Evolutionary conservation across 2,797 vertebrate species (phyloP).

Genomic region (Eupleurogrammus muticus): DNA sequence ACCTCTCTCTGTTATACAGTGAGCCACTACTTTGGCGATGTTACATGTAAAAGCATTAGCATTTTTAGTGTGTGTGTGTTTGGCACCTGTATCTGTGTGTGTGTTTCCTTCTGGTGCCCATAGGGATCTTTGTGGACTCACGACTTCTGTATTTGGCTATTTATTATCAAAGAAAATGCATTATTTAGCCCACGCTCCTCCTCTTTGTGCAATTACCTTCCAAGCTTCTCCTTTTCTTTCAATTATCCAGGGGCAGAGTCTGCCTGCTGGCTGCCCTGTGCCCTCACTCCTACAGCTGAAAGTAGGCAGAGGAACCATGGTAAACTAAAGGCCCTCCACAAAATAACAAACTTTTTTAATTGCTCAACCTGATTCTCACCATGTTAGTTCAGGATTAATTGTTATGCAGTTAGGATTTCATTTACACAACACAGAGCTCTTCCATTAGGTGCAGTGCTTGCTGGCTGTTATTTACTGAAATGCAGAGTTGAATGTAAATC

Average conservation of each 20-base stretch:
- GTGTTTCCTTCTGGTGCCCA: constrained; percentile 8
- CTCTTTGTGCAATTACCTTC: constrained; percentile 63
- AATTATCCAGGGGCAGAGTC: constrained; percentile 36
- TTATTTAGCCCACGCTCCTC: constrained; percentile 50
- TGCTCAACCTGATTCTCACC: constrained; percentile 15
- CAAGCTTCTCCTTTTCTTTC: constrained; percentile 17
- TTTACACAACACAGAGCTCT: constrained; percentile 29
- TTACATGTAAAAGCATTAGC: constrained; percentile 9
- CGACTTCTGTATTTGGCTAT: constrained; percentile 51
- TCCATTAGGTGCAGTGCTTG: constrained; percentile 6
- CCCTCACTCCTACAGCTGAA: constrained; percentile 22
- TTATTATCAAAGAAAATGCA: constrained; percentile 65
- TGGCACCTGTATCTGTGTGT: not conserved
- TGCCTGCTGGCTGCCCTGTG: constrained; percentile 33
- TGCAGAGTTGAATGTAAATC: not conserved
- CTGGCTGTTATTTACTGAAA: constrained; percentile 8
- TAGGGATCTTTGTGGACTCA: constrained; percentile 34
- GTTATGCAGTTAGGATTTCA: constrained; percentile 21
- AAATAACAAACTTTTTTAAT: constrained; percentile 40
- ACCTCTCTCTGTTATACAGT: constrained; percentile 28
- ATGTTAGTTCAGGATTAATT: constrained; percentile 19
- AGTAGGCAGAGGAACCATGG: constrained; percentile 13
- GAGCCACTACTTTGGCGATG: constrained; percentile 14
- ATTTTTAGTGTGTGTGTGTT: constrained; percentile 7
- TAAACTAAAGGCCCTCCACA: constrained; percentile 26